phyloP scores from a whole-genome alignment of 2,797 vertebrate genomes.

The Intellagama lesueurii region DNA sequence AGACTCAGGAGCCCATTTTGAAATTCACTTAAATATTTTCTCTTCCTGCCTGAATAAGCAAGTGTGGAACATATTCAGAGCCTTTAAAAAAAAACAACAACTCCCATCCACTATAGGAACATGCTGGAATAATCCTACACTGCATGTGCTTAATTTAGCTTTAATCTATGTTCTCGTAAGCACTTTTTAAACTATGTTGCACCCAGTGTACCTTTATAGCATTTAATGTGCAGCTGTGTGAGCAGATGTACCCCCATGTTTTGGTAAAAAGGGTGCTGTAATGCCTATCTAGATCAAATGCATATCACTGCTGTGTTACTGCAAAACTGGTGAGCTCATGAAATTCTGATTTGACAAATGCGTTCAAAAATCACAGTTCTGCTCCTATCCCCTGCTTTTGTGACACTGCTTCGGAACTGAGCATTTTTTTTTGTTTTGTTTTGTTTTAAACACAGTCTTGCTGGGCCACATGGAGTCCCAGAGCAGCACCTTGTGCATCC shows the following conservation, averaged over 20 bases:
- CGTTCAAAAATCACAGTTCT: too few species aligned
- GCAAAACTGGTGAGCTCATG: background rate
- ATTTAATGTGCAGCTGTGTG: background rate
- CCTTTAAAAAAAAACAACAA: background rate
- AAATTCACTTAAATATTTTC: conserved; percentile 8
- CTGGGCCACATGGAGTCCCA: too few species aligned
- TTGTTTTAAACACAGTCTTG: too few species aligned
- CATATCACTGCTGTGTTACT: background rate
- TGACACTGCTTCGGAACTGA: too few species aligned
- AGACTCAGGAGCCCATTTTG: conserved; percentile 10
- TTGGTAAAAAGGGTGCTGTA: background rate
- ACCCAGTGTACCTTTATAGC: background rate
- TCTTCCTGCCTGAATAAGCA: background rate
- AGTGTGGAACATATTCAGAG: background rate
- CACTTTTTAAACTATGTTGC: background rate
- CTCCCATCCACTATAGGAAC: background rate
- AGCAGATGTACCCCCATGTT: background rate
- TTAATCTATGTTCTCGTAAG: background rate
- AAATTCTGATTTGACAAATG: background rate
- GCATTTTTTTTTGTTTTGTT: too few species aligned
- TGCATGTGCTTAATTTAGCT: background rate
- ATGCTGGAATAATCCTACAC: background rate
- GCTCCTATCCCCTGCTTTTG: too few species aligned
- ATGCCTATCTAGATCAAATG: background rate
- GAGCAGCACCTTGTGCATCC: too few species aligned